Evolutionary conservation across 2,113 vertebrate genomes (phyloP), one percentile per base, ranked within the genome.

Genomic region (Falco punctatus): DNA sequence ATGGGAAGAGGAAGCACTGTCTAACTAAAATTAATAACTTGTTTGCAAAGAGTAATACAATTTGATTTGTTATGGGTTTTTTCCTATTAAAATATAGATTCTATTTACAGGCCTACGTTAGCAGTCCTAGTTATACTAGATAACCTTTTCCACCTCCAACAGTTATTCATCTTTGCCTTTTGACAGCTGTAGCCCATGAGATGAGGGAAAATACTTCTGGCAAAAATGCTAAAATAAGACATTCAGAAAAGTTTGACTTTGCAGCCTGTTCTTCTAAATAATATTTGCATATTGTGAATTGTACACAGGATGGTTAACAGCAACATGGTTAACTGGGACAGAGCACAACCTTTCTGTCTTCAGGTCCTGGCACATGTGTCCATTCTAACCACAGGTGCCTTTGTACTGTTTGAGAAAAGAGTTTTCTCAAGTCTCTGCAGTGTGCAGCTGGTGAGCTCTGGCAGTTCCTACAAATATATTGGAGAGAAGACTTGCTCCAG

Each of bases 311-410:
- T 28, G 17, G 14, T 83, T 67, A 46, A 4, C 7, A 69, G 16
- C 14, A 65, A 4, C 5, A 7, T 7, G 18, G 13, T 26, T 23
- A 16, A 40, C 15, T 28, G 52, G 28, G 48, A 15, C 33, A 30
- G 66, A 66, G 13, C 35, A 67, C 38, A 80, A 58, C 33, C 57
- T 55, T 55, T 52, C 38, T 32, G 22, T 49, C 17, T 64, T 44
- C 4, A 14, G 21, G 30, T 42, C 30, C 1, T 1, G 32, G 26
- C 24, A 32, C 24, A 32, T 0, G 1, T 10, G 9, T 42, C 30
- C 58, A 2, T 35, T 62, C 11, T 18, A 58, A 11, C 26, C 5
- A 15, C 35, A 32, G 33, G 42, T 73, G 54, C 18, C 49, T 61
- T 7, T 8, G 51, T 19, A 44, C 15, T 42, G 11, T 18, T 38